Conservation (phyloP, 2,888 invertebrate genomes). For the Lymantria dispar region DNA sequence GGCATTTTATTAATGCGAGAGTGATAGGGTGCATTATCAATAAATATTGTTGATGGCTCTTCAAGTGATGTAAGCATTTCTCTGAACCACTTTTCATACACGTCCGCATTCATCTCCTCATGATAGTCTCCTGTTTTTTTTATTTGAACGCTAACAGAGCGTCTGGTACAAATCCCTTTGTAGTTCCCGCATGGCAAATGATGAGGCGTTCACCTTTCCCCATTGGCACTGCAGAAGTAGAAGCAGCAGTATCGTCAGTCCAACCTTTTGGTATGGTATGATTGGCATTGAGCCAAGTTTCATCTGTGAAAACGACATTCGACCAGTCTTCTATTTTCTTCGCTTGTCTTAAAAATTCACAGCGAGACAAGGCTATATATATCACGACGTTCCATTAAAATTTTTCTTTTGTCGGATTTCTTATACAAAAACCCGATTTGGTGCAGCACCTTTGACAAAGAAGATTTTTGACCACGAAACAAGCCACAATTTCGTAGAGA, state of each 20-base stretch:
- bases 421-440: constrained; percentile 10
- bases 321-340: constrained; percentile 9
- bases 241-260: constrained; percentile 8
- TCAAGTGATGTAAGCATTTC: too few relatives aligned
- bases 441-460: not conserved
- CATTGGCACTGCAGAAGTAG: constrained; percentile 9
- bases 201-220: constrained; percentile 5
- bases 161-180: not conserved
- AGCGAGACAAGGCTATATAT: constrained; percentile 9
- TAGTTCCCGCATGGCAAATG: not conserved
- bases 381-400: constrained; percentile 12
- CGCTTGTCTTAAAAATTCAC: constrained; percentile 8
- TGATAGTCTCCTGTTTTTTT: not conserved
- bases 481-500: not conserved
- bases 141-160: not conserved
- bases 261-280: constrained; percentile 5
- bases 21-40: not conserved
- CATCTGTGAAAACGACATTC: constrained; percentile 14
- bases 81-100: too few relatives aligned
- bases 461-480: constrained; percentile 1
- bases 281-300: constrained; percentile 15
- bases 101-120: not conserved
- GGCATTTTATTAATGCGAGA: constrained; percentile 8
- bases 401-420: constrained; percentile 12
- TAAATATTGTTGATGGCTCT: too few relatives aligned